Percentiles rank a stretch among this genome's conserved stretches.
Evolutionary conservation across 2,888 invertebrate species (phyloP).

Genomic region (Petrolisthes cinctipes): DNA sequence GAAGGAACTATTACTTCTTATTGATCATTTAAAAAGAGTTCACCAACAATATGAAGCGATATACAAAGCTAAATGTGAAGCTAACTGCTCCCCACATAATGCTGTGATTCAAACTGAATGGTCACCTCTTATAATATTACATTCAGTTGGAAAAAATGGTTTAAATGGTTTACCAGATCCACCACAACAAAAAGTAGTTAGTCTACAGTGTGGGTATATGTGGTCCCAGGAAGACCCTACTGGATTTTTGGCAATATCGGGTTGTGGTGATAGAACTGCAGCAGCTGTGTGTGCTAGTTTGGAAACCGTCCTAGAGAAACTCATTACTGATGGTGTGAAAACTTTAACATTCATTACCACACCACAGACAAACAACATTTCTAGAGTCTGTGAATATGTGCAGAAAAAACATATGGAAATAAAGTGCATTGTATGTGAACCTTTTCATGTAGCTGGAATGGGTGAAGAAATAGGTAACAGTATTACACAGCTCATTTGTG

Average conservation of each 20-base stretch:
- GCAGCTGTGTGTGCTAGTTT: conserved; percentile 41
- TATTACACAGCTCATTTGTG: conserved; percentile 37
- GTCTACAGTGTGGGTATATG: conserved; percentile 33
- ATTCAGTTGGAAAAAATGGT: conserved; percentile 13
- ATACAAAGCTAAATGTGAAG: conserved; percentile 35
- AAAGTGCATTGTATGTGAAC: conserved; percentile 28
- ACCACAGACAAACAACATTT: conserved; percentile 18
- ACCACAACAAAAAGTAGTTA: conserved; percentile 22
- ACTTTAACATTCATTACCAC: conserved; percentile 17
- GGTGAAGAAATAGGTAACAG: conserved; percentile 29
- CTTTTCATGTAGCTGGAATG: conserved; percentile 17
- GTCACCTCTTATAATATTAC: conserved; percentile 42
- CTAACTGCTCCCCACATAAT: conserved; percentile 18
- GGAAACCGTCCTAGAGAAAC: conserved; percentile 18
- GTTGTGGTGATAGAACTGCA: conserved; percentile 15
- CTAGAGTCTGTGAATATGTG: conserved; percentile 12
- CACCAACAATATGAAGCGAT: conserved; percentile 24
- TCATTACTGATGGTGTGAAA: conserved; percentile 19
- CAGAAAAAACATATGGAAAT: conserved; percentile 9
- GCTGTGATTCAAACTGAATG: conserved; percentile 38
- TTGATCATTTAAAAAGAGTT: not conserved
- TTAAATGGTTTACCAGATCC: not conserved
- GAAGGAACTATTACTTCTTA: not conserved
- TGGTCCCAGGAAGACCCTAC: conserved; percentile 33
- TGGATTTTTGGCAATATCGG: conserved; percentile 34